Conservation (phyloP, 2,888 invertebrate species). For the Cryptops parisi region DNA sequence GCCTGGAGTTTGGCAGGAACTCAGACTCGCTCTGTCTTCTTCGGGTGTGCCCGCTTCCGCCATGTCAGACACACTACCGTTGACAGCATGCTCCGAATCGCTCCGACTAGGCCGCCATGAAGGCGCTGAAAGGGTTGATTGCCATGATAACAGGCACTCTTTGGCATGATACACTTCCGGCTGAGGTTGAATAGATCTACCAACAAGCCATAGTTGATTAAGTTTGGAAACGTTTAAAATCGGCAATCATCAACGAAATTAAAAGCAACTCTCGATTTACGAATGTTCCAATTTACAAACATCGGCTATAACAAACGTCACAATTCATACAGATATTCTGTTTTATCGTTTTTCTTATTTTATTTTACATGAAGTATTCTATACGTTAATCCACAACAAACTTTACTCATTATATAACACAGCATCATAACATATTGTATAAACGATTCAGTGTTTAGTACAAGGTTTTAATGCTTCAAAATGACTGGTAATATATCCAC, state of each 20-base stretch:
- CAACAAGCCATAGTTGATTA: no score
- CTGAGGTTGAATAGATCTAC: slow-evolving; percentile 19
- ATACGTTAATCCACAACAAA: no score
- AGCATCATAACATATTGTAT: no score
- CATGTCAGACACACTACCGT: slow-evolving; percentile 17
- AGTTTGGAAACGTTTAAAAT: no score
- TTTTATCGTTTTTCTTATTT: no score
- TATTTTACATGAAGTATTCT: no score
- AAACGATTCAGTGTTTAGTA: no score
- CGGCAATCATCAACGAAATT: not conserved
- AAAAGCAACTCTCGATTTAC: not conserved
- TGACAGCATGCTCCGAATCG: slow-evolving; percentile 16
- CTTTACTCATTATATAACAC: no score
- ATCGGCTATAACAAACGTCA: no score
- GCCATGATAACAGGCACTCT: slow-evolving; percentile 20
- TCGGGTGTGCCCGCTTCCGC: slow-evolving; percentile 13
- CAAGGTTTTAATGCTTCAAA: no score
- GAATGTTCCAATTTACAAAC: not conserved
- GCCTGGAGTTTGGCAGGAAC: not conserved
- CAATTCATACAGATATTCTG: no score
- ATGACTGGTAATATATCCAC: no score
- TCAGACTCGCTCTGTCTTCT: slow-evolving; percentile 9
- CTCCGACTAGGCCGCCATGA: slow-evolving; percentile 13
- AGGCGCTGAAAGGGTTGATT: not conserved
- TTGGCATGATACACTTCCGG: slow-evolving; percentile 27